phyloP scores from a whole-genome alignment of 2,113 vertebrate genomes.

The Hiodon alosoides region DNA sequence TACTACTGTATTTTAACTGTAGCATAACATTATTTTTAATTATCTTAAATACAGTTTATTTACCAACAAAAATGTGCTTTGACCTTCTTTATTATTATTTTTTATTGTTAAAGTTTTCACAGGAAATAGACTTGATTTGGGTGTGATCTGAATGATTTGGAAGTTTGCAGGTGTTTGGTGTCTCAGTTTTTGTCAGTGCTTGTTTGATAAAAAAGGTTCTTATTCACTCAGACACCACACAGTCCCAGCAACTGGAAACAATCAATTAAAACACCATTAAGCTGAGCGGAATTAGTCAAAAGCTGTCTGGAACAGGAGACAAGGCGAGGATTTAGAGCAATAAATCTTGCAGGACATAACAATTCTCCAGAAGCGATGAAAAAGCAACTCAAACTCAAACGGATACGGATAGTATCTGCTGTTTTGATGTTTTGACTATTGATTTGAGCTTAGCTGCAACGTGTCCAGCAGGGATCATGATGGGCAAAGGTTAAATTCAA shows the following conservation, averaged over 20 bases:
- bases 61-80: too few species aligned
- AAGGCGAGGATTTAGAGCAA: neutral
- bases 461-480: neutral
- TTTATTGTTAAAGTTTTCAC: too few species aligned
- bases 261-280: slow-evolving; percentile 55
- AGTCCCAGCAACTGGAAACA: slow-evolving; percentile 35
- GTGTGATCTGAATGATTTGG: too few species aligned
- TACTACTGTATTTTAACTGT: too few species aligned
- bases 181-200: slow-evolving; percentile 44
- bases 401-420: neutral
- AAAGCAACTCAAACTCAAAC: neutral
- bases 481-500: neutral
- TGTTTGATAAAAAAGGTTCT: slow-evolving; percentile 38
- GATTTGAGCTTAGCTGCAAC: slow-evolving; percentile 1
- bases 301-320: neutral
- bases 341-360: slow-evolving; percentile 16
- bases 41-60: too few species aligned
- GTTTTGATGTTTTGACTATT: neutral
- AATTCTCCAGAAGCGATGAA: neutral
- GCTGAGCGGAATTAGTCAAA: slow-evolving; percentile 35
- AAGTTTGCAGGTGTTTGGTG: neutral
- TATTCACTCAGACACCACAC: slow-evolving; percentile 32
- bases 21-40: too few species aligned
- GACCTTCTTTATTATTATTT: too few species aligned
- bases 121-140: too few species aligned